These are phyloP conservation scores for Nephrotoma guestfalica DNA, from an alignment of 2,888 invertebrate genomes.

Conservation along the genomic window DNA sequence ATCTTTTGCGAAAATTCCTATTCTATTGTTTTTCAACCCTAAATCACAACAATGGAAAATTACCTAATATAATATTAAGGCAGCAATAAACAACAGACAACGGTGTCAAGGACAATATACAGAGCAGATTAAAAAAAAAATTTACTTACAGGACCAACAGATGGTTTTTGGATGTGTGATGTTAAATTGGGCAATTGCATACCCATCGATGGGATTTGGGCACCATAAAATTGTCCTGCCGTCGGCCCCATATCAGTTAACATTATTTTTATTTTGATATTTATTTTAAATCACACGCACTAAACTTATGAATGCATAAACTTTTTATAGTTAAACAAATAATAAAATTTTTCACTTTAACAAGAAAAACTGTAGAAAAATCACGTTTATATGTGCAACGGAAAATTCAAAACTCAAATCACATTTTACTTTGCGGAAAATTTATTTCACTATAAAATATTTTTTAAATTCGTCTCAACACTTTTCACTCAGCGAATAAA, in stretches of 20 bases:
- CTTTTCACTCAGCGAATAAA: not conserved
- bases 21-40: not conserved
- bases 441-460: not conserved
- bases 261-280: conserved; percentile 24
- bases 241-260: conserved; percentile 45
- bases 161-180: conserved; percentile 32
- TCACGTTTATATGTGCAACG: not conserved
- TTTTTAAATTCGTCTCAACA: not conserved
- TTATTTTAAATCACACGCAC: not conserved
- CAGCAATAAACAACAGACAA: not conserved
- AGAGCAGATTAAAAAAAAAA: not conserved
- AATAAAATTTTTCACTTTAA: not conserved
- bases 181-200: conserved; percentile 38
- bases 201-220: conserved; percentile 43
- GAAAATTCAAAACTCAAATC: not conserved
- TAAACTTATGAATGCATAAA: not conserved
- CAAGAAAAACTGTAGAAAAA: not conserved
- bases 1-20: not conserved
- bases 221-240: conserved; percentile 43
- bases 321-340: not conserved
- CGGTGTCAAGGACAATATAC: not conserved
- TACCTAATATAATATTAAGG: not conserved
- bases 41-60: not conserved
- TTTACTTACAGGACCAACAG: conserved; percentile 33
- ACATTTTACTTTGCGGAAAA: not conserved